Evolutionary conservation across 2,888 invertebrate genomes (phyloP), one percentile per base, ranked within the genome.

Genomic region (Drosophila acutilabella): DNA sequence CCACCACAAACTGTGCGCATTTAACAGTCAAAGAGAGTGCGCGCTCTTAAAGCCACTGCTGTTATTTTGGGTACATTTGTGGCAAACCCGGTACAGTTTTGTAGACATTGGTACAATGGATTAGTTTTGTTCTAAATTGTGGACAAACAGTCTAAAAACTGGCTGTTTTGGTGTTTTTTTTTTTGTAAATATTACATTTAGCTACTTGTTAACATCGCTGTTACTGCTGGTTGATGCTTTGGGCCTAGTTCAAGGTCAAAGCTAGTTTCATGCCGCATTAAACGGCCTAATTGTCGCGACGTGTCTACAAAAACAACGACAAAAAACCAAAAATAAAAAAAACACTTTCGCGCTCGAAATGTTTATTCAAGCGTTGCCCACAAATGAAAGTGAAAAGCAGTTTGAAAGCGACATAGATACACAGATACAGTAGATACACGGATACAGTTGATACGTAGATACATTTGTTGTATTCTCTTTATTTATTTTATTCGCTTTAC

Each of bases 341-440:
- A 78, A 78, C 74, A 78, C 82, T 83, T 82, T 82, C 75, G 61
- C 80, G 70, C 53, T 73, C 4, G 8, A 18, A 26, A 58, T 66
- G 65, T 4, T 65, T 66, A 69, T 74, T 83, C 74, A 73, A 70
- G 80, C 83, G 78, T 73, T 67, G 41, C 52, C 61, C 68, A n/a
- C 65, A 51, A 80, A 80, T 30, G 86, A 83, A 85, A 83, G 86
- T 85, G 86, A 86, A 83, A 78, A 66, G 30, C 33, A 50, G 72
- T 72, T 74, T 57, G 45, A 71, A 67, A 68, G 53, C 70, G 53
- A 58, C 71, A 73, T 71, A 74, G 74, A 8, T 10, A 30, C 8
- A 73, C 71, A 74, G 74, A 8, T 10, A 30, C 8, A 53, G 26
- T 26, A 26, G 26, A 26, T 13, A 30, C 11, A 36, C 11, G 48